These are phyloP conservation scores for Drosophila demipolita DNA, from an alignment of 2,888 invertebrate species.

Conservation along the genomic window DNA sequence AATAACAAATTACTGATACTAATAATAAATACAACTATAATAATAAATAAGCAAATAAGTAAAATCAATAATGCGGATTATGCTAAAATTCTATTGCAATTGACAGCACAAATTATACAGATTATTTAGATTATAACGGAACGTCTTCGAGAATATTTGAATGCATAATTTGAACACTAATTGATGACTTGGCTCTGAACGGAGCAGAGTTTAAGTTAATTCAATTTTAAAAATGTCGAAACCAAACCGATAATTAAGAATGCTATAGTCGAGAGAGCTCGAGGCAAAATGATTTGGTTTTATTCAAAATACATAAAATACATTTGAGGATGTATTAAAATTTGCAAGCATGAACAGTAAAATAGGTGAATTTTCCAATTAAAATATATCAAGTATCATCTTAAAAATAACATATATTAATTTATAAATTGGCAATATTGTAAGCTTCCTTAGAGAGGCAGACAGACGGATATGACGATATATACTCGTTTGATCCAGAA, in stretches of 20 bases:
- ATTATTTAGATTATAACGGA: constrained; percentile 40
- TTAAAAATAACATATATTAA: background rate
- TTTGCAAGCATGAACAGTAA: background rate
- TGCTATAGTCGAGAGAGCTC: background rate
- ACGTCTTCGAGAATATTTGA: constrained; percentile 32
- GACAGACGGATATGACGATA: too few species aligned
- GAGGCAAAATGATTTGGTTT: background rate
- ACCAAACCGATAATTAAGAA: background rate
- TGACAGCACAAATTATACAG: constrained; percentile 1
- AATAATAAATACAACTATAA: constrained; percentile 27
- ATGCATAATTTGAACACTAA: constrained; percentile 36
- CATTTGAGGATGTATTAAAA: background rate
- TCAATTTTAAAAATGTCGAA: background rate
- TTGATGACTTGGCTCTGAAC: constrained; percentile 25
- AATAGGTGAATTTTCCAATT: too few species aligned
- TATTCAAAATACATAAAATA: background rate
- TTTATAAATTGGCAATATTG: background rate
- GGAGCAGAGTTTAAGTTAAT: background rate
- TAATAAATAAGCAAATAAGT: constrained; percentile 33
- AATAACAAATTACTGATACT: constrained; percentile 20
- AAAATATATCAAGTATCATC: background rate
- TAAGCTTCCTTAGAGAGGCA: background rate
- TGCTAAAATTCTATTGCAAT: constrained; percentile 22
- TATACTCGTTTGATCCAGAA: background rate
- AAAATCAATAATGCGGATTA: constrained; percentile 50